Evolutionary conservation across 2,797 vertebrate species (phyloP), one percentile per base, ranked within the genome.

Genomic region (Cirrhinus molitorella): DNA sequence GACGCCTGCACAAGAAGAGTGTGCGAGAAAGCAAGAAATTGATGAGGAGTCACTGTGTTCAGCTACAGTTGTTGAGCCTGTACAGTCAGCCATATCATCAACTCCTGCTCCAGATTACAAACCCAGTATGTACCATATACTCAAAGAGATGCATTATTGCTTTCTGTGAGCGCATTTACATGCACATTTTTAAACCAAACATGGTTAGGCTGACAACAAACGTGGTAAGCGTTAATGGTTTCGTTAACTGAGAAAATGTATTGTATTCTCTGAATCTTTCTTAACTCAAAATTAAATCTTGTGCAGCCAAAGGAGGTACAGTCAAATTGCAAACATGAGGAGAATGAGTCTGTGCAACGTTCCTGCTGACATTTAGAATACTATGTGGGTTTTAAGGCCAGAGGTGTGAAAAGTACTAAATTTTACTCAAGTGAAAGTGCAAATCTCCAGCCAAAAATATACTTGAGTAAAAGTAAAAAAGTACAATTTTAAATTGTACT

Each of bases 111-210:
- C 96, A 91, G 96, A 97, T 92, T 93, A 93, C 95, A 96, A 96
- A 89, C 84, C 90, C 96, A 97, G 98, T 99, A 99, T 95, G 98
- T 99, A 98, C 96, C 92, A 89, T 11, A 13, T 10, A 16, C 53
- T 37, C 76, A n/a, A 31, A 17, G 16, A 73, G 23, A 49, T 1
- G 11, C 47, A 2, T 23, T 11, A 6, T 21, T 21, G 23, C 40
- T 45, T 12, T 72, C 23, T 28, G 40, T 11, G n/a, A 10, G 2
- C 45, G 3, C 0, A 0, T 12, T 49, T 19, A 28, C 68, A 37
- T 4, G 4, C 16, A 34, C 63, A 16, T 25, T 43, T 13, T 34
- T n/a, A 43, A 57, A 11, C 21, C 8, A 53, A 53, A 10, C 8
- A 53, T 53, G 51, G 19, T 53, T 53, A 53, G 17, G 19, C 21